These are phyloP conservation scores for Tachyglossus aculeatus DNA, from an alignment of 2,797 vertebrate species.

Conservation along the genomic window DNA sequence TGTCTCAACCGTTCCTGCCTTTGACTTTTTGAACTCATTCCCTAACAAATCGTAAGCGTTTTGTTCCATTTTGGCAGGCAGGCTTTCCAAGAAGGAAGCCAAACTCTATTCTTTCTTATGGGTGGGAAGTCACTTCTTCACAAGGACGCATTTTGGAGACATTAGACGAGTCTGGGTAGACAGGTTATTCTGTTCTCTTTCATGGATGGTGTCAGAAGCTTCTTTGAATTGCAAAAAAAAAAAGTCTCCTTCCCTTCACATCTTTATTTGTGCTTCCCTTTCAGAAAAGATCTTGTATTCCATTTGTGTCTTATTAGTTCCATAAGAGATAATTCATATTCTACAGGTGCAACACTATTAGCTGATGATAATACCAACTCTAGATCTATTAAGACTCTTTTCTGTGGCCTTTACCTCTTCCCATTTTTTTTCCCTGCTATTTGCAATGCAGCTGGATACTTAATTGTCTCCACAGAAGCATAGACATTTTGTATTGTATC, in stretches of 20 bases:
- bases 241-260: not conserved
- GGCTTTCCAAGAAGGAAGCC: no score
- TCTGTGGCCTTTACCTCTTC: not conserved
- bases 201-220: no score
- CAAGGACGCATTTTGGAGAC: no score
- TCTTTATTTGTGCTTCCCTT: not conserved
- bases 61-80: no score
- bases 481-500: not conserved
- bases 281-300: not conserved
- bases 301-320: not conserved
- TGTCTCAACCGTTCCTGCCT: no score
- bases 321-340: not conserved
- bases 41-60: no score
- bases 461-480: conserved; percentile 10
- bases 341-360: not conserved
- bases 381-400: not conserved
- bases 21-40: no score
- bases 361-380: not conserved
- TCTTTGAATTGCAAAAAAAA: no score
- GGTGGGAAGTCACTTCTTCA: no score
- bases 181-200: no score
- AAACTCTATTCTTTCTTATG: no score
- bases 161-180: no score
- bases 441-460: not conserved
- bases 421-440: not conserved